Conservation (phyloP, 2,113 vertebrate species). For the Passer montanus region DNA sequence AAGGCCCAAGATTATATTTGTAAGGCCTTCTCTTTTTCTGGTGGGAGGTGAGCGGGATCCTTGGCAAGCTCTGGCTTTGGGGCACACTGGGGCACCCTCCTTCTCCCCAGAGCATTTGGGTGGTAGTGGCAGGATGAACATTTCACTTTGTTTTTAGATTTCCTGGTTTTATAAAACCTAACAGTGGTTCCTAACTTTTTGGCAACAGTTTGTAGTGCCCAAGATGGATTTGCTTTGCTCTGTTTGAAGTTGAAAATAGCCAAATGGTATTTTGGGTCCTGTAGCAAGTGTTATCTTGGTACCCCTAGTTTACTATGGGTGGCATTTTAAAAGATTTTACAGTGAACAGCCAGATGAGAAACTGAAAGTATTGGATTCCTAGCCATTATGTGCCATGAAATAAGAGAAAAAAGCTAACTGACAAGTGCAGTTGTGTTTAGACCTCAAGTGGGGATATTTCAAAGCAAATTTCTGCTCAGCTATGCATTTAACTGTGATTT, state of each 20-base stretch:
- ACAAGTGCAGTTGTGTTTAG: neutral
- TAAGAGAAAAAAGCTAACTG: neutral
- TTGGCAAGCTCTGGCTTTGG: neutral
- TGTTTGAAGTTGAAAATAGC: neutral
- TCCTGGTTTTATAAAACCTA: neutral
- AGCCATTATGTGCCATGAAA: neutral
- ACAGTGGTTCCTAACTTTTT: neutral
- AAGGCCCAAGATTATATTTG: neutral
- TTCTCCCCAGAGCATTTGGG: neutral
- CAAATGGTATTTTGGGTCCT: neutral
- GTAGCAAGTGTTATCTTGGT: neutral
- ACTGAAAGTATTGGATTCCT: neutral
- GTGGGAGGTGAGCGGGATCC: neutral
- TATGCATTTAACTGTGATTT: neutral
- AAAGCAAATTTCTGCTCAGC: neutral
- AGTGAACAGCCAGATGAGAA: neutral
- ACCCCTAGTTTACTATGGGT: neutral
- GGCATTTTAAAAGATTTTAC: neutral
- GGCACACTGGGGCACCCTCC: fast-evolving
- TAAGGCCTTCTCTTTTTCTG: neutral
- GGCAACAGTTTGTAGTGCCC: neutral
- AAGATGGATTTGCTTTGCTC: neutral
- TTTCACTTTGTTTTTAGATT: neutral
- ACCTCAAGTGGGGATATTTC: neutral
- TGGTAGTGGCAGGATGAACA: neutral